A percentile compares a stretch with the other conserved stretches of the same genome.
These are phyloP conservation scores for Vulpes lagopus DNA, from an alignment of 2,113 vertebrate genomes.

Conservation along the genomic window DNA sequence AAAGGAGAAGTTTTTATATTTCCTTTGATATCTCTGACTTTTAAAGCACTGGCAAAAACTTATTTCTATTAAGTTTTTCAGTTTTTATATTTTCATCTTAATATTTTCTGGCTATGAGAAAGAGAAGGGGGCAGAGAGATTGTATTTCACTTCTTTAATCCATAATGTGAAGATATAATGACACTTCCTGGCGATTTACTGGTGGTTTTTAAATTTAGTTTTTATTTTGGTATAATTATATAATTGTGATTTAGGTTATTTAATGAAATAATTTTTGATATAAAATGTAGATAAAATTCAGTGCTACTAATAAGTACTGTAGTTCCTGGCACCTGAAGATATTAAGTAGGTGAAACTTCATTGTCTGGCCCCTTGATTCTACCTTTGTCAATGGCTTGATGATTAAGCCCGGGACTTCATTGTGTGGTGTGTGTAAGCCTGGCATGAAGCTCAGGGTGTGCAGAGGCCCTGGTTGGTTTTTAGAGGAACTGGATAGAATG, in stretches of 20 bases:
- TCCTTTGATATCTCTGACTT: background rate
- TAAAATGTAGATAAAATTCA: slow-evolving; percentile 31
- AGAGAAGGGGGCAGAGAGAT: too few relatives aligned
- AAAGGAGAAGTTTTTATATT: background rate
- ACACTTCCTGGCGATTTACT: background rate
- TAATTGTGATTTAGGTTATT: slow-evolving; percentile 29
- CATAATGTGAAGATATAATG: background rate
- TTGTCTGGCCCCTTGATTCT: background rate
- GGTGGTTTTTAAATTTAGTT: slow-evolving; percentile 14
- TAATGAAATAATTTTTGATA: background rate
- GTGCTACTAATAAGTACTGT: background rate
- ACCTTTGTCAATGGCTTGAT: background rate
- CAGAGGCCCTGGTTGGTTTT: slow-evolving; percentile 6
- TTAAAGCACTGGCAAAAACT: slow-evolving; percentile 39
- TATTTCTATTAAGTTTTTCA: background rate
- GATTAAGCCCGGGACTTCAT: background rate
- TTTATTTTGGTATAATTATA: slow-evolving; percentile 52
- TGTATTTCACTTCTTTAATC: background rate
- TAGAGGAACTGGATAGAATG: background rate
- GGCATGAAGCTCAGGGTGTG: background rate
- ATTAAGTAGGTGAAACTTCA: slow-evolving; percentile 48
- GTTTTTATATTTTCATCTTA: slow-evolving; percentile 29
- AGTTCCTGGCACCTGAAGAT: slow-evolving; percentile 8
- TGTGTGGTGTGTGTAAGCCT: slow-evolving; percentile 12
- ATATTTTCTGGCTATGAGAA: background rate